Conservation (phyloP, 1,140 invertebrate species). For the Camponotus floridanus region DNA sequence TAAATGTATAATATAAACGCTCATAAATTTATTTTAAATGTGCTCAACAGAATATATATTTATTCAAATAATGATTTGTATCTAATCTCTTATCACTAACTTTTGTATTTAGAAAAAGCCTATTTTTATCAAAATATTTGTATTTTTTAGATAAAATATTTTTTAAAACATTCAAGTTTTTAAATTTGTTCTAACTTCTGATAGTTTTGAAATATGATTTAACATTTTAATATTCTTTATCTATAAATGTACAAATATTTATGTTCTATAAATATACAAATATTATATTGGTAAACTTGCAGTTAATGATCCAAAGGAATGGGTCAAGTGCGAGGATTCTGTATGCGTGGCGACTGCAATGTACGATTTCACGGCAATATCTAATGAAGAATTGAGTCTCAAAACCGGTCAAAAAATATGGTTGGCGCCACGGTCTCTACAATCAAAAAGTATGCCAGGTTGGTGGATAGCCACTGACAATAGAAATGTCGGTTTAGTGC, state of each 20-base stretch:
- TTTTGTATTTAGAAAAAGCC: neutral
- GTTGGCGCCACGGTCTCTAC: constrained; percentile 94
- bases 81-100: constrained; percentile 74
- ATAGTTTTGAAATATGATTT: constrained; percentile 19
- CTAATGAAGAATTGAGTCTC: constrained; percentile 92
- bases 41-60: constrained; percentile 46
- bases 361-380: constrained; percentile 92
- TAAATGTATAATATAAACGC: no score
- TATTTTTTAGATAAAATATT: neutral
- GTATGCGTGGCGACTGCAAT: constrained; percentile 91
- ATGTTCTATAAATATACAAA: neutral
- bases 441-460: constrained; percentile 90
- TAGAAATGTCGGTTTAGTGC: constrained; percentile 91
- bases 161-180: constrained; percentile 44
- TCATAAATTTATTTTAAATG: no score
- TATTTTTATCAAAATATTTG: constrained; percentile 55
- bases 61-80: constrained; percentile 79
- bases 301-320: constrained; percentile 79
- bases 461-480: constrained; percentile 92
- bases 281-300: constrained; percentile 24
- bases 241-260: no score
- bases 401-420: constrained; percentile 91
- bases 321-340: constrained; percentile 88
- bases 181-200: constrained; percentile 28
- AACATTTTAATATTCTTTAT: neutral